These are phyloP conservation scores for Pocota personata DNA, from an alignment of 2,888 invertebrate species.

Conservation along the genomic window DNA sequence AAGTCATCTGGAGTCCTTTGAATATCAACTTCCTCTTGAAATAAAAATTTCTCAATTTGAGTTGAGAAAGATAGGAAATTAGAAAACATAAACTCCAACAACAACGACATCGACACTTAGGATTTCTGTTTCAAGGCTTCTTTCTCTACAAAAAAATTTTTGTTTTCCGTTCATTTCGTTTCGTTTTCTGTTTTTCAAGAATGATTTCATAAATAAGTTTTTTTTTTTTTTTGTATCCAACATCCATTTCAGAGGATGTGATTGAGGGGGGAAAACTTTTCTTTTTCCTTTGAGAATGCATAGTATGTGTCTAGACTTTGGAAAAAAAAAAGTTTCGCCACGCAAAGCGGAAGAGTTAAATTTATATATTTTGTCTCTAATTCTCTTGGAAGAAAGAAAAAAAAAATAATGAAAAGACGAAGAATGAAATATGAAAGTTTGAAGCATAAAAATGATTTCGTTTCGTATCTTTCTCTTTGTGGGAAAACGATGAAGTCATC, in stretches of 20 bases:
- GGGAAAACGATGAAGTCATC: conserved; percentile 58
- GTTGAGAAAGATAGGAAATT: conserved; percentile 37
- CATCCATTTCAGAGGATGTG: conserved; percentile 30
- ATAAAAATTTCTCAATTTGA: conserved; percentile 30
- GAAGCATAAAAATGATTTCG: conserved; percentile 60
- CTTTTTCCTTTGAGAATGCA: background rate
- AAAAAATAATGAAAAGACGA: background rate
- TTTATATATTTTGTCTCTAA: conserved; percentile 57
- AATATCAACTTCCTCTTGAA: conserved; percentile 60
- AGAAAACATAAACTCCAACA: conserved; percentile 30
- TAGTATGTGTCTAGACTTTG: conserved; percentile 55
- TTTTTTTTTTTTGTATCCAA: background rate
- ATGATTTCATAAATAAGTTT: conserved; percentile 5
- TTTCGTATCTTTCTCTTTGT: conserved; percentile 18
- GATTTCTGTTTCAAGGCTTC: conserved; percentile 23
- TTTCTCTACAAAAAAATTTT: background rate
- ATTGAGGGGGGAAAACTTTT: background rate
- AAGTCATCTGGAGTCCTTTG: conserved; percentile 46
- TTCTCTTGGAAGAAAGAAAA: background rate
- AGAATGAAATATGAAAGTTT: conserved; percentile 61
- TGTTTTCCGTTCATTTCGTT: background rate
- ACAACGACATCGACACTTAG: conserved; percentile 27
- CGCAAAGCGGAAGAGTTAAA: conserved; percentile 62
- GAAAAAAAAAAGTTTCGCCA: conserved; percentile 41
- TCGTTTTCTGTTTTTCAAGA: background rate